Evolutionary conservation across 2,888 invertebrate species (phyloP).

Genomic region (Vandiemenella viatica): DNA sequence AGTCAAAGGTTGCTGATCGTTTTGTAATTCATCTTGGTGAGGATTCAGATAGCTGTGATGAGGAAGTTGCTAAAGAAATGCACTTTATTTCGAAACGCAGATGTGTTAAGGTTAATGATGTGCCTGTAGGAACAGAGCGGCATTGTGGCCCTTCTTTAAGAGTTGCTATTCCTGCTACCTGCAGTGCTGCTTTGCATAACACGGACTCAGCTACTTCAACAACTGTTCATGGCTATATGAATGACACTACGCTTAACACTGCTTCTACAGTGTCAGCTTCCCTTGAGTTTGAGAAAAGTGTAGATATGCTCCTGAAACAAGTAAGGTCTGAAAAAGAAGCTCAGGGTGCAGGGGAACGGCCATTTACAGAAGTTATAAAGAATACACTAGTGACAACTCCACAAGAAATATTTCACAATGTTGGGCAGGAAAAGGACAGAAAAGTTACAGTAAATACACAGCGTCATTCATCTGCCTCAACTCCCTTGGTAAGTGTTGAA

Average conservation of each 20-base stretch:
- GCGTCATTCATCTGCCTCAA: conserved; percentile 14
- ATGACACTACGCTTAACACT: not conserved
- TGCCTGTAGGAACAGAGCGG: not conserved
- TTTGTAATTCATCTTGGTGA: conserved; percentile 7
- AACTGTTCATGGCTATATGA: not conserved
- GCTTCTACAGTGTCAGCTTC: conserved; percentile 6
- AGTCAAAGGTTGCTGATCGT: not conserved
- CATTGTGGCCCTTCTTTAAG: not conserved
- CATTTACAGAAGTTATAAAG: not conserved
- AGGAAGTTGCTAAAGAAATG: not conserved
- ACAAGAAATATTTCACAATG: no score
- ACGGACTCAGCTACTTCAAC: not conserved
- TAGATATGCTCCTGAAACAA: conserved; percentile 26
- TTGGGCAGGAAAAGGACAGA: no score
- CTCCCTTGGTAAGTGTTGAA: conserved; percentile 19
- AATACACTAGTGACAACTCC: no score
- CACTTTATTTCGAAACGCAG: conserved; percentile 2
- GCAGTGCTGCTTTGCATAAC: not conserved
- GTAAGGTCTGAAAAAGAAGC: conserved; percentile 25
- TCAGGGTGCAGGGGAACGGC: conserved; percentile 8
- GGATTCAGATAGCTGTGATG: conserved; percentile 6
- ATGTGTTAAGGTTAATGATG: conserved; percentile 1
- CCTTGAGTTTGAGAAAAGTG: conserved; percentile 27
- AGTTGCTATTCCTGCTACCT: not conserved
- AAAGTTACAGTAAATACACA: no score